A percentile compares a stretch with the other conserved stretches of the same genome.
phyloP scores from a whole-genome alignment of 2,888 invertebrate genomes.

The Caenorhabditis imperialis region DNA sequence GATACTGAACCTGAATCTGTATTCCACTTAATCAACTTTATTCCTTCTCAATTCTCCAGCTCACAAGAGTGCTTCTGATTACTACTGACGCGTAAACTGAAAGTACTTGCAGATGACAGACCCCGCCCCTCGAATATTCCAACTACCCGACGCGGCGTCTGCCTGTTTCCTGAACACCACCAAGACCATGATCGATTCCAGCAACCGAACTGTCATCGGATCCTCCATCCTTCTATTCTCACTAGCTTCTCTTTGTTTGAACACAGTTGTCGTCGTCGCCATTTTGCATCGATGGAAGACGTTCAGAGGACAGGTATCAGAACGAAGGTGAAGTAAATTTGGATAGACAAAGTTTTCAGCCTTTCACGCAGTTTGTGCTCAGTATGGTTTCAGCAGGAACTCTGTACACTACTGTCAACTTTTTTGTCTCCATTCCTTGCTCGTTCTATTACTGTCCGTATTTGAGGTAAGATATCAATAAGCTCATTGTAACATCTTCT shows the following conservation, averaged over 20 bases:
- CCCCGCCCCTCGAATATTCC: slow-evolving; percentile 18
- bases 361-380: slow-evolving; percentile 44
- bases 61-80: too few relatives aligned
- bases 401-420: slow-evolving; percentile 28
- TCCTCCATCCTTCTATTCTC: slow-evolving; percentile 22
- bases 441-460: slow-evolving; percentile 36
- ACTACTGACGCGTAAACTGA: too few relatives aligned
- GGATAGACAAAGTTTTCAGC: too few relatives aligned
- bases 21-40: too few relatives aligned
- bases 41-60: too few relatives aligned
- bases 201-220: slow-evolving; percentile 21
- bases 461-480: slow-evolving; percentile 13
- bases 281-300: slow-evolving; percentile 18
- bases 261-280: slow-evolving; percentile 18
- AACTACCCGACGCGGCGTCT: slow-evolving; percentile 25
- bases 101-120: slow-evolving; percentile 8
- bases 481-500: too few relatives aligned
- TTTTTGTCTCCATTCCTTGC: slow-evolving; percentile 50
- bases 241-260: slow-evolving; percentile 20
- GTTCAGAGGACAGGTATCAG: slow-evolving; percentile 19
- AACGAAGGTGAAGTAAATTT: too few relatives aligned
- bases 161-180: slow-evolving; percentile 27
- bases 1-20: too few relatives aligned
- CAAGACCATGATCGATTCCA: slow-evolving; percentile 9
- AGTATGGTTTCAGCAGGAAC: slow-evolving; percentile 44